A percentile compares a stretch with the other conserved stretches of the same genome.
Conservation (phyloP, 2,113 vertebrate genomes). For the Glareola pratincola region DNA sequence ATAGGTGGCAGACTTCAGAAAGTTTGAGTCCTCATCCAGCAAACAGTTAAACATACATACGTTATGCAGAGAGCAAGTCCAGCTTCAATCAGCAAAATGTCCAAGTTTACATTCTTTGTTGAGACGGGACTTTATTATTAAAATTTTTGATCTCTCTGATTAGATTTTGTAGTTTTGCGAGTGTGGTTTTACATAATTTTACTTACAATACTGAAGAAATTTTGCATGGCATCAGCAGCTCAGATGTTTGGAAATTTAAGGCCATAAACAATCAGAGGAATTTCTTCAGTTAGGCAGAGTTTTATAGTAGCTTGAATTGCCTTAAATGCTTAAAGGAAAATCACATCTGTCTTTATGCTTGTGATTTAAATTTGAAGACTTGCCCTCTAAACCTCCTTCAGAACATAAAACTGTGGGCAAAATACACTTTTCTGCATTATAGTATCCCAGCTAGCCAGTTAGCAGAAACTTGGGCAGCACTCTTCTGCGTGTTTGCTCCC, state of each 20-base stretch:
- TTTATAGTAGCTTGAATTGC: background rate
- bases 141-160: background rate
- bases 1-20: conserved; percentile 45
- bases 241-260: background rate
- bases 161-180: background rate
- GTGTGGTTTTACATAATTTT: background rate
- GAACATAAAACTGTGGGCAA: background rate
- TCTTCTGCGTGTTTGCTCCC: background rate
- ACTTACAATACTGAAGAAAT: background rate
- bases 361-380: background rate
- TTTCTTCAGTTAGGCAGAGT: background rate
- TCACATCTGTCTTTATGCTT: background rate
- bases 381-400: background rate
- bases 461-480: background rate
- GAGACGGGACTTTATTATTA: background rate
- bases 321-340: background rate
- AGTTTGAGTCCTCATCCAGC: background rate
- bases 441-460: background rate
- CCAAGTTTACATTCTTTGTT: conserved; percentile 15
- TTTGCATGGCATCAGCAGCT: background rate
- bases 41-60: background rate
- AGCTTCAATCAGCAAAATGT: conserved; percentile 24
- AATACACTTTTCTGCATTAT: background rate
- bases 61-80: background rate
- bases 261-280: background rate